A percentile compares a stretch with the other conserved stretches of the same genome.
These are phyloP conservation scores for Lepisosteus oculatus DNA, from an alignment of 2,113 vertebrate species.

Conservation along the genomic window DNA sequence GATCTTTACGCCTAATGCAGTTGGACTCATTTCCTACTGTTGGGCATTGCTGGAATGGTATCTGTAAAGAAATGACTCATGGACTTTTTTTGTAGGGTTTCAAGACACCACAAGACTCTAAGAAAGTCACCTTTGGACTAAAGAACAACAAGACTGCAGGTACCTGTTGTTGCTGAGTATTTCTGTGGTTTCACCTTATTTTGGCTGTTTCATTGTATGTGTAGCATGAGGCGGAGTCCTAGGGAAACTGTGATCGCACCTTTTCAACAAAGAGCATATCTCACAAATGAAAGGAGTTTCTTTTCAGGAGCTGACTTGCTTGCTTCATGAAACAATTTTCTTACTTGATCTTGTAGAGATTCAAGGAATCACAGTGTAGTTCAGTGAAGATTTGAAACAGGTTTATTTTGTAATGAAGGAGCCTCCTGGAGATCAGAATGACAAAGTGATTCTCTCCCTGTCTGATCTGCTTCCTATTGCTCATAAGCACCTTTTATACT, in stretches of 20 bases:
- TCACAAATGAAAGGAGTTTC: not conserved
- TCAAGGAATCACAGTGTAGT: not conserved
- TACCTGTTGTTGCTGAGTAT: constrained; percentile 22
- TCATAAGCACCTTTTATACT: too few species aligned
- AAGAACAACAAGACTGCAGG: constrained; percentile 79
- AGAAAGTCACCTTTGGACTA: constrained; percentile 79
- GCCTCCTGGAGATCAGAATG: too few species aligned
- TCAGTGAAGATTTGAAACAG: too few species aligned
- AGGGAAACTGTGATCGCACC: too few species aligned
- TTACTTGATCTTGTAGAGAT: not conserved
- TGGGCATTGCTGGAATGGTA: too few species aligned
- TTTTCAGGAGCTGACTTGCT: not conserved
- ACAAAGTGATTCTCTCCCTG: too few species aligned
- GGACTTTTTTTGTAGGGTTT: constrained; percentile 2
- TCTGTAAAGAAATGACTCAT: too few species aligned
- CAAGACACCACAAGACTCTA: constrained; percentile 44
- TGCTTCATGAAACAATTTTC: not conserved
- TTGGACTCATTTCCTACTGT: too few species aligned
- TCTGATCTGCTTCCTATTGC: too few species aligned
- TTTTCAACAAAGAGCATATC: too few species aligned
- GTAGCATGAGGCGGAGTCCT: too few species aligned
- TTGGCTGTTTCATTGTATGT: not conserved
- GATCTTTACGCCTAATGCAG: too few species aligned
- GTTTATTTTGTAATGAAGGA: not conserved
- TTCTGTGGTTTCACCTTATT: not conserved